Evolutionary conservation across 2,797 vertebrate genomes (phyloP), one percentile per base, ranked within the genome.

Genomic region (Trachurus trachurus): DNA sequence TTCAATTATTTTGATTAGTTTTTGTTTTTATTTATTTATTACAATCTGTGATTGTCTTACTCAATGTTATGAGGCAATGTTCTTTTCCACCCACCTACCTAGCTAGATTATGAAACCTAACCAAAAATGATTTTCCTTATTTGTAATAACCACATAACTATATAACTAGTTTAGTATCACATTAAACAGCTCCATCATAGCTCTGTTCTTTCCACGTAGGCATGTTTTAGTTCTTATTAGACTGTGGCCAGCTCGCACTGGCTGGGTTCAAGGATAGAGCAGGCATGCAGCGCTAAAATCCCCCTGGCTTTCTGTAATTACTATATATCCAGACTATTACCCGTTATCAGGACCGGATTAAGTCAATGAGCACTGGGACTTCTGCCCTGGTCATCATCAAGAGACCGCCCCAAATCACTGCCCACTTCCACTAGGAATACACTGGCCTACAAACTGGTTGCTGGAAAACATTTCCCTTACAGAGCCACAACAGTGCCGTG

Each of bases 241-340:
- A 34, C 74, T 45, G 66, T 78, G 87, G 74, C 76, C 80, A 69
- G 70, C 78, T 80, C 69, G 56, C 70, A 71, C 74, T 83, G 76
- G 34, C 76, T 54, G 65, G 84, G 84, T 90, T 92, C 87, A 92
- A 91, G 88, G 89, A 86, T 87, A 89, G 80, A 90, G 69, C 84
- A 83, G 66, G 61, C 82, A 74, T 81, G 72, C 82, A 42, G 78
- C 5, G 21, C 62, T 52, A 68, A 87, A 87, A 89, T 91, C 90
- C 88, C 88, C 39, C 68, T 73, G 80, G 87, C 76, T 86, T 89
- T 85, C 65, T 86, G 89, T 91, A 93, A 94, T 93, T 93, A 93
- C 88, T 90, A 82, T 80, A 91, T 87, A 93, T 91, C 84, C 88
- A 91, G 69, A 82, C 88, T 93, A 93, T 93, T 93, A 92, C 72